phyloP scores from a whole-genome alignment of 2,888 invertebrate species.

The Digitonthophagus gazella region DNA sequence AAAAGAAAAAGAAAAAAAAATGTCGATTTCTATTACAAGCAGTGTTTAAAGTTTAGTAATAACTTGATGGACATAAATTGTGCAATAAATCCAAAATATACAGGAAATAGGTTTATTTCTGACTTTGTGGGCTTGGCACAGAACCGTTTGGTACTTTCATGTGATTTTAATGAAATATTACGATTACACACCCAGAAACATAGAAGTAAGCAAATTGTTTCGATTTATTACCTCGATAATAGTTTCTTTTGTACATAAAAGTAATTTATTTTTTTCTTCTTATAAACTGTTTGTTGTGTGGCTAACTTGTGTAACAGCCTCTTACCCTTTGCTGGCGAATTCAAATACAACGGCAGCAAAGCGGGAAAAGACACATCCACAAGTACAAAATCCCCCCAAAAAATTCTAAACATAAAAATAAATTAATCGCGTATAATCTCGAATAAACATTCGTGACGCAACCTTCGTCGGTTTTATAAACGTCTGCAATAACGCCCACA shows the following conservation, averaged over 20 bases:
- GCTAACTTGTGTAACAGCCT: constrained; percentile 50
- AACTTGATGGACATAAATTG: neutral
- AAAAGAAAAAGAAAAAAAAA: too few relatives aligned
- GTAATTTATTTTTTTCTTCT: too few relatives aligned
- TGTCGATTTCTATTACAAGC: too few relatives aligned
- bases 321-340: constrained; percentile 62
- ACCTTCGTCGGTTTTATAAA: neutral
- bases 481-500: neutral
- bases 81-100: neutral
- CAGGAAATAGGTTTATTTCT: neutral
- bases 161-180: neutral
- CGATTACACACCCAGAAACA: neutral
- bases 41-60: neutral
- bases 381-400: constrained; percentile 23
- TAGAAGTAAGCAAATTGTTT: too few relatives aligned
- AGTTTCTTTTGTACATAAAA: too few relatives aligned
- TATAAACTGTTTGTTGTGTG: constrained; percentile 11
- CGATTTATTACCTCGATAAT: too few relatives aligned
- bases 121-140: neutral
- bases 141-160: neutral
- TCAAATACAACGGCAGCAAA: constrained; percentile 59
- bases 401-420: neutral
- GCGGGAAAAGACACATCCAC: constrained; percentile 65
- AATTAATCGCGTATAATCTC: neutral
- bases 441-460: neutral